Evolutionary conservation across 2,888 invertebrate genomes (phyloP).

Genomic region (Deilephila porcellus): DNA sequence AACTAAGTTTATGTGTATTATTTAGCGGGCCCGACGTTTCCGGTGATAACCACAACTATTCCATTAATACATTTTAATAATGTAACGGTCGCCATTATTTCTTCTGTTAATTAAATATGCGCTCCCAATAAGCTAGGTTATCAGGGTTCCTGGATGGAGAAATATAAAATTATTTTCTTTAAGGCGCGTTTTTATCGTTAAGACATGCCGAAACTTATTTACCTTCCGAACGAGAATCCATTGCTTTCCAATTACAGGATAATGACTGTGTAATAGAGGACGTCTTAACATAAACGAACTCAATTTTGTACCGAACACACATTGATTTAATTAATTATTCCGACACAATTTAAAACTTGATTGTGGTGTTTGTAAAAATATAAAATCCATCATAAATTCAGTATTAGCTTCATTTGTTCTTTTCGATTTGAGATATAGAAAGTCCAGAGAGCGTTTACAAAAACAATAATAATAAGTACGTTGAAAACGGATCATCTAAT

Average conservation of each 20-base stretch:
- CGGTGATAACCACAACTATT: conserved; percentile 49
- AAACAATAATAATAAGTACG: not conserved
- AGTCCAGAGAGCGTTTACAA: not conserved
- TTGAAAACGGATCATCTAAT: not conserved
- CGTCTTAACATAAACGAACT: conserved; percentile 19
- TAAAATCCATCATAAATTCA: not conserved
- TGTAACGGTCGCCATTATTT: conserved; percentile 42
- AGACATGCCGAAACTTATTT: conserved; percentile 17
- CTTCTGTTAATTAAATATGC: conserved; percentile 31
- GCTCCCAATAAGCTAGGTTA: conserved; percentile 11
- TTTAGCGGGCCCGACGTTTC: conserved; percentile 47
- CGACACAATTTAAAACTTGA: conserved; percentile 1
- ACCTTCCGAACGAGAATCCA: conserved; percentile 24
- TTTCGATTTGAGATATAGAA: not conserved
- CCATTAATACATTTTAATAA: conserved; percentile 39
- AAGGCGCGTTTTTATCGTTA: conserved; percentile 9
- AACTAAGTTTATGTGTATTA: conserved; percentile 43
- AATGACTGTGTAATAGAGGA: conserved; percentile 23
- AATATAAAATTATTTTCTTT: conserved; percentile 17
- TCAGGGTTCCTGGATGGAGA: not conserved
- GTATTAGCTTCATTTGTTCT: not conserved
- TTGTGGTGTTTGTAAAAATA: not conserved
- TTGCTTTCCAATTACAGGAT: conserved; percentile 18
- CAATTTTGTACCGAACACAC: not conserved
- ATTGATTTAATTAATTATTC: conserved; percentile 18